phyloP scores from a whole-genome alignment of 2,888 invertebrate species.

The Limnephilus lunatus region DNA sequence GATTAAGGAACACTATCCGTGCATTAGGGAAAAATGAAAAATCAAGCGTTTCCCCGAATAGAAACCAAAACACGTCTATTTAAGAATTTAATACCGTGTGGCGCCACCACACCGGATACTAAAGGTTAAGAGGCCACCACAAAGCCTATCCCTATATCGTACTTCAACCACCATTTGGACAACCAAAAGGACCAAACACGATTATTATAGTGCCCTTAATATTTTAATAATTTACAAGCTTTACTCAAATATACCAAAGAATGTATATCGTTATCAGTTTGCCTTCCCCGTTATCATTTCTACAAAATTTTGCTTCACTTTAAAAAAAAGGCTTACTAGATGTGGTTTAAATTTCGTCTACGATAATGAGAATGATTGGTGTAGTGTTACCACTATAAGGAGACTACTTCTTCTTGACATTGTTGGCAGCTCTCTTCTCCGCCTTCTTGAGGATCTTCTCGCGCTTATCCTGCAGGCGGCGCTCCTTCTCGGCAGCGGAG shows the following conservation, averaged over 20 bases:
- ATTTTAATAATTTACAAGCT: not conserved
- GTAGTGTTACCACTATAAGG: not conserved
- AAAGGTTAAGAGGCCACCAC: constrained; percentile 10
- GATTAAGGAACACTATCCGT: constrained; percentile 66
- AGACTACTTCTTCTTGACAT: constrained; percentile 82
- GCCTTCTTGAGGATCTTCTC: constrained; percentile 92
- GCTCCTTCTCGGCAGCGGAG: constrained; percentile 83
- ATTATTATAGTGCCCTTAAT: not conserved
- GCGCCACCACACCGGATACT: constrained; percentile 9
- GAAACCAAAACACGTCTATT: constrained; percentile 58
- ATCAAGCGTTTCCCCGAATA: constrained; percentile 63
- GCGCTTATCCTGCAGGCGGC: constrained; percentile 89
- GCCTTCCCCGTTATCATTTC: not conserved
- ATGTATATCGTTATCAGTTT: not conserved
- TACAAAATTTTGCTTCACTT: not conserved
- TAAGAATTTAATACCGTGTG: constrained; percentile 25
- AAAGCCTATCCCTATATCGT: constrained; percentile 6
- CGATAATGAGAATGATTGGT: not conserved
- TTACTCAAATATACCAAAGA: not conserved
- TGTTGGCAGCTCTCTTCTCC: constrained; percentile 86
- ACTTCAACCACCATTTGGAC: not conserved
- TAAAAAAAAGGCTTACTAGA: not conserved
- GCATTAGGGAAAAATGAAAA: constrained; percentile 66
- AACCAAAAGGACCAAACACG: not conserved
- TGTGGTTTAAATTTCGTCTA: not conserved